A percentile compares a stretch with the other conserved stretches of the same genome.
phyloP scores from a whole-genome alignment of 2,797 vertebrate genomes.

The Phoeniculus purpureus region DNA sequence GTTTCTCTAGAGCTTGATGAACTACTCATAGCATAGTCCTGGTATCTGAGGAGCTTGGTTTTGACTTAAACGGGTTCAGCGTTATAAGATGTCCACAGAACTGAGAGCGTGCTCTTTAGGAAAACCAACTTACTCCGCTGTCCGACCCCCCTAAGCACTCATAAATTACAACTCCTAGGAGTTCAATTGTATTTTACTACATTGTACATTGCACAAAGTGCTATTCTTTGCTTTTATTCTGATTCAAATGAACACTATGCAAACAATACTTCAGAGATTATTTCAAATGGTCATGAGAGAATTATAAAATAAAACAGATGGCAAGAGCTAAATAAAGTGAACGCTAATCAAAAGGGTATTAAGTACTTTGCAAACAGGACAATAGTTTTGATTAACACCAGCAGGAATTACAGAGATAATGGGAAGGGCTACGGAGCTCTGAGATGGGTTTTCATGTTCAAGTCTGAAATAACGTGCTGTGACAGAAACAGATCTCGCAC shows the following conservation, averaged over 20 bases:
- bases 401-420: conserved; percentile 15
- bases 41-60: neutral
- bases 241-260: neutral
- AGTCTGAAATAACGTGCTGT: conserved; percentile 1
- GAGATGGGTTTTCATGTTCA: neutral
- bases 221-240: neutral
- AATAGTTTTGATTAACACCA: conserved; percentile 32
- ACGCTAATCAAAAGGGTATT: neutral
- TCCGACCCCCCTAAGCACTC: neutral
- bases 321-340: neutral
- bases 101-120: neutral
- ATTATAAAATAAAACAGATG: neutral
- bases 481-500: neutral
- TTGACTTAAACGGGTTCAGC: neutral
- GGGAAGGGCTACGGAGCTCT: neutral
- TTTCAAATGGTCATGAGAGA: neutral
- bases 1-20: neutral
- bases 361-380: conserved; percentile 14
- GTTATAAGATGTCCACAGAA: neutral
- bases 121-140: neutral
- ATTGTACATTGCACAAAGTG: neutral
- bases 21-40: neutral
- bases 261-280: neutral
- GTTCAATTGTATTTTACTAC: neutral
- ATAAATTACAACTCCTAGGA: neutral